Percentiles rank a stretch among this genome's conserved stretches.
phyloP scores from a whole-genome alignment of 2,888 invertebrate species.

The Chromoteleia sp. region DNA sequence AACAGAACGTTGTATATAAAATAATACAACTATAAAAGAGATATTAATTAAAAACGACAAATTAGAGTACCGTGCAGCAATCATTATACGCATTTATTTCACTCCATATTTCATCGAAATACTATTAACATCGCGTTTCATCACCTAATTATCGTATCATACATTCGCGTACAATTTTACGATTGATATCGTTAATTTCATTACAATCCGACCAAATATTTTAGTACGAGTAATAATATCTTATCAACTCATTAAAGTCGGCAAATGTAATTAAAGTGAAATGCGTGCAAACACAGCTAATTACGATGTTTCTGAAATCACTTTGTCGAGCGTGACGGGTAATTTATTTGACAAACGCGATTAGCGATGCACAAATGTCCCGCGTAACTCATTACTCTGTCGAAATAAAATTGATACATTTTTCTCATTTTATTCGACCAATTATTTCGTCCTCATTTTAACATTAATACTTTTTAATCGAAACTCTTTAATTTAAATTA shows the following conservation, averaged over 20 bases:
- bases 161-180: conserved; percentile 24
- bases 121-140: conserved; percentile 24
- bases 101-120: not conserved
- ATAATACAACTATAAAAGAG: too few relatives aligned
- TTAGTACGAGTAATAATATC: conserved; percentile 50
- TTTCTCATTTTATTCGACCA: conserved; percentile 20
- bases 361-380: conserved; percentile 45
- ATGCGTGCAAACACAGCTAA: conserved; percentile 56
- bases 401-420: conserved; percentile 3
- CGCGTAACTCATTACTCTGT: conserved; percentile 22
- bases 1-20: too few relatives aligned
- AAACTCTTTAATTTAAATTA: conserved; percentile 3
- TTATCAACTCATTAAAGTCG: conserved; percentile 58
- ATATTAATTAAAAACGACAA: too few relatives aligned
- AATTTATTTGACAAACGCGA: conserved; percentile 57
- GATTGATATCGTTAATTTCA: conserved; percentile 48
- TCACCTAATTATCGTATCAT: conserved; percentile 20
- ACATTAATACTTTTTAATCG: not conserved
- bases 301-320: conserved; percentile 59
- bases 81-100: not conserved
- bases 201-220: conserved; percentile 53
- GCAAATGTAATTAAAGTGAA: conserved; percentile 58
- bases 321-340: conserved; percentile 38
- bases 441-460: too few relatives aligned
- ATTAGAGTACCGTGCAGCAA: too few relatives aligned